Base-by-base conservation (phyloP, 2,113 vertebrate genomes). In the Chaetorhynchus papuensis region DNA sequence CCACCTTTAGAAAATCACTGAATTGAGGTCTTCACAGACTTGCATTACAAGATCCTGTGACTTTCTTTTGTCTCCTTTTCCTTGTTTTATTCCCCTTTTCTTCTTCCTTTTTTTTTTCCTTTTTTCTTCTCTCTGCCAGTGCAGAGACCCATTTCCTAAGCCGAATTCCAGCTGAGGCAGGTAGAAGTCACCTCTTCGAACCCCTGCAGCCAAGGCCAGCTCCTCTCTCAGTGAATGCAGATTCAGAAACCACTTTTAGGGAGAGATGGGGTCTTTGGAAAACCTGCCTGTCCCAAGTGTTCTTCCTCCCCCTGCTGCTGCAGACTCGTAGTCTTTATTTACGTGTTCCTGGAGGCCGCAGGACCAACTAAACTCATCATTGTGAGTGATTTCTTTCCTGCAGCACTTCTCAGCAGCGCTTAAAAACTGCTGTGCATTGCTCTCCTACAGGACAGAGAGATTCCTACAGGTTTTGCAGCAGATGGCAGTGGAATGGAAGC, bases 401-500 rank as follows among this genome's bases (percentile, higher is more conserved):
- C 77, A 95, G 95, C 69, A 92, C 64, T 81, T 89, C 80, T 91
- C 91, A 93, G 95, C 79, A 90, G 86, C 47, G 2, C n/a, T 68
- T 56, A 63, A 75, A 83, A 90, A 87, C 90, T 81, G 83, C 79
- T 90, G 89, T 2, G 14, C 89, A n/a, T 81, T 59, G 22, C 56
- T 81, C 86, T 87, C 91, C 80, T 87, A 68, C 3, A 96, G 93
- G 89, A 94, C 80, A 92, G 7, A 75, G 77, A 39, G 89, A 93
- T 90, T 96, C 80, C 91, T 93, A 83, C 94, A 92, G 95, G 83
- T 97, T 94, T 89, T 90, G 86, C 76, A 83, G 93, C 95, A 96
- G 91, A 94, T 87, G 86, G 89, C 83, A 89, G 64, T 39, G 28
- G 77, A 95, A 59, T 31, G 35, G 82, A 78, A 77, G 69, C 76